Base-by-base conservation (phyloP, 1,140 invertebrate genomes). In the Sycophila sp. region DNA sequence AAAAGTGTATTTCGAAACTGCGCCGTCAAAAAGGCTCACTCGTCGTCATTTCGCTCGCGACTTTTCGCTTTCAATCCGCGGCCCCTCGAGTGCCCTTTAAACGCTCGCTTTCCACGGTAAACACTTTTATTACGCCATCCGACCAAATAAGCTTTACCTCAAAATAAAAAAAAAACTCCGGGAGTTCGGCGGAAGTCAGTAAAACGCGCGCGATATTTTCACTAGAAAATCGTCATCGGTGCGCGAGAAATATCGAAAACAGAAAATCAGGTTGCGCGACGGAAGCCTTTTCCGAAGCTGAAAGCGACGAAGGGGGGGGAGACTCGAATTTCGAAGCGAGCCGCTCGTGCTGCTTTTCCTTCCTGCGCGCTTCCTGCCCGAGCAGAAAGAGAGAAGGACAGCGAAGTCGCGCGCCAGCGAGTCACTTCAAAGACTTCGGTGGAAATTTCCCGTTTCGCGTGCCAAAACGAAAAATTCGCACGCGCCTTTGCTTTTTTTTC, bases 391-490 rank as follows among this genome's bases (percentile, higher is more conserved):
- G 32, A n/a, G 6, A 19, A 34, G 1, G 30, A 22, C 2, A 28
- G 26, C 22, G 40, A 49, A 64, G 42, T 60, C 22, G 13, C 22
- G 47, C 10, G 0, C 15, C 47, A 11, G 30, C 26, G 53, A 0
- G n/a, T 17, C 49, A 58, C 38, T 58, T 58, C 64, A 67, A 67
- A 67, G 64, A 36, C 64, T 67, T 56, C 36, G 15, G 40, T 17
- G 38, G 30, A 67, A 67, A 67, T 56, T 45, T 47, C 34, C 22
- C 38, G 8, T 42, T 63, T 66, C 30, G 28, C 40, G 38, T 42
- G 51, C 28, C 40, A 32, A 67, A 67, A 58, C 38, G 53, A 67
- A 67, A 66, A 47, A 58, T 30, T 38, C 49, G 55, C 51, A 65
- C 17, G n/a, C 19, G 34, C 7, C 30, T 17, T 10, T 55, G 3